Evolutionary conservation across 2,888 invertebrate species (phyloP), one percentile per base, ranked within the genome.

Genomic region (Andrena fulva): DNA sequence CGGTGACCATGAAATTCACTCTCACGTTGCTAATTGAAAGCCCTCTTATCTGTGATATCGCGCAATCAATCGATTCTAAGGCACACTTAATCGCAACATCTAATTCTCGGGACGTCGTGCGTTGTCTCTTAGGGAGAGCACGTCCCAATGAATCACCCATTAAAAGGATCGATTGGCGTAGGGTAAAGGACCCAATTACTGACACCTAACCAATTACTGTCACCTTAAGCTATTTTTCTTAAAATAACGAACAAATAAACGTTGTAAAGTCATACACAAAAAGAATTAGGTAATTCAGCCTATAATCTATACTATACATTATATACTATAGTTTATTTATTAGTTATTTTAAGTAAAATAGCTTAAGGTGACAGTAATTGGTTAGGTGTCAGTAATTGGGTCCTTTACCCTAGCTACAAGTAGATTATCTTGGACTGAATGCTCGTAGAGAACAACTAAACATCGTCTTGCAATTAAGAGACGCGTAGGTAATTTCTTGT

Each of bases 11-110:
- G 35, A 63, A 56, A 50, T 64, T 56, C n/a, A 31, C 1, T 64
- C 33, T 62, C 48, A 5, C 20, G 12, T 5, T 1, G 59, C 6
- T 72, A 54, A 68, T 27, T 62, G 72, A 27, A 27, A 12, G 33
- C 24, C 52, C 10, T 24, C 20, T 73, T 78, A 80, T 78, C 78
- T 10, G 5, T 6, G 54, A 10, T 72, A 66, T 70, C 50, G 12
- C 6, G 24, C 24, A 3, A 24, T 52, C 29, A 16, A 20, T 35
- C n/a, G 56, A 52, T 62, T 35, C 6, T 3, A 54, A 52, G 48
- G 42, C 16, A 60, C 35, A 2, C n/a, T 24, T 20, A 20, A 62
- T 78, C 73, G 33, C 12, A 16, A 63, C 35, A 69, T 60, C 66
- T 8, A n/a, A 66, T 60, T 66, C 50, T 4, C 52, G 10, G 16